These are phyloP conservation scores for Danio albolineatus DNA, from an alignment of 2,797 vertebrate genomes.

Conservation along the genomic window DNA sequence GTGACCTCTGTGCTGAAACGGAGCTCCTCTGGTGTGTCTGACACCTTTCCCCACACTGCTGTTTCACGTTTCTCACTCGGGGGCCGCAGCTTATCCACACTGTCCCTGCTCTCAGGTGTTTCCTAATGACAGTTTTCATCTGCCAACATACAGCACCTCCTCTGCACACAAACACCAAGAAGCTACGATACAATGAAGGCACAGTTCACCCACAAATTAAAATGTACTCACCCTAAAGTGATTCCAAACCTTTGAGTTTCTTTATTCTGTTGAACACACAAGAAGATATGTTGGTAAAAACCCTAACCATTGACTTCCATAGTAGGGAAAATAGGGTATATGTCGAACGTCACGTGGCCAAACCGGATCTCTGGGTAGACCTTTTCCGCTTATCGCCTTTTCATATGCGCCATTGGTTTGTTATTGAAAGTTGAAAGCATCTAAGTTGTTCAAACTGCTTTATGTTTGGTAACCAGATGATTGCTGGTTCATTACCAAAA, in stretches of 20 bases:
- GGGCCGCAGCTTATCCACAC: constrained; percentile 1
- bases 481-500: not conserved
- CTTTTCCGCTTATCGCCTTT: too few relatives aligned
- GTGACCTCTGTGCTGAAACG: constrained; percentile 28
- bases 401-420: too few relatives aligned
- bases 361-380: too few relatives aligned
- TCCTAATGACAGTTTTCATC: constrained; percentile 36
- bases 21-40: constrained; percentile 41
- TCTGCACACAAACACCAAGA: not conserved
- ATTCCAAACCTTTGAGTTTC: too few relatives aligned
- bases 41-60: constrained; percentile 48
- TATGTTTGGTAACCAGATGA: not conserved
- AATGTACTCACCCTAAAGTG: too few relatives aligned
- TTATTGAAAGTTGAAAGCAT: too few relatives aligned
- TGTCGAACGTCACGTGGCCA: too few relatives aligned
- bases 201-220: too few relatives aligned
- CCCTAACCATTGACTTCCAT: too few relatives aligned
- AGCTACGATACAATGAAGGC: not conserved
- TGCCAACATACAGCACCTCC: not conserved
- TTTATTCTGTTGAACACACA: too few relatives aligned
- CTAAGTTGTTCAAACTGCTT: not conserved
- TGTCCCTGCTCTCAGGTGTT: constrained; percentile 44
- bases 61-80: constrained; percentile 52
- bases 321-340: too few relatives aligned
- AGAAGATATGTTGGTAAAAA: too few relatives aligned